Percentiles rank a stretch among this genome's conserved stretches.
Conservation (phyloP, 2,797 vertebrate genomes). For the Florisuga fusca region DNA sequence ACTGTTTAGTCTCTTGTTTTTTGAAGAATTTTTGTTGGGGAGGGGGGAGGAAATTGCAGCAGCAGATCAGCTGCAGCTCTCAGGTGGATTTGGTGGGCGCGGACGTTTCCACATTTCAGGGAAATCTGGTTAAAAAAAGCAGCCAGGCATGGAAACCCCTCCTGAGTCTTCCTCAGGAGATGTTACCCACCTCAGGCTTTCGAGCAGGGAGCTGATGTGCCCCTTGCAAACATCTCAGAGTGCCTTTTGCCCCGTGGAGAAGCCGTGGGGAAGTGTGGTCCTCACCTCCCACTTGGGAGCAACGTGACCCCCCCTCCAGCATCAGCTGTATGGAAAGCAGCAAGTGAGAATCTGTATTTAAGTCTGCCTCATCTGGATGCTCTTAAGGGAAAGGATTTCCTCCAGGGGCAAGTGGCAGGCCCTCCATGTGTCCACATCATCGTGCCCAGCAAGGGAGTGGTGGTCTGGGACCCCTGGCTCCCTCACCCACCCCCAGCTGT, state of each 20-base stretch:
- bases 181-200: rapidly evolving
- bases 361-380: not conserved
- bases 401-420: not conserved
- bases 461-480: not conserved
- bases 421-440: rapidly evolving
- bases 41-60: not conserved
- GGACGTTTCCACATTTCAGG: not conserved
- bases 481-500: rapidly evolving
- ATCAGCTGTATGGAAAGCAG: rapidly evolving
- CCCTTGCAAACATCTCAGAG: not conserved
- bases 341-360: rapidly evolving
- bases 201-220: rapidly evolving
- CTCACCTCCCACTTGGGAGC: rapidly evolving
- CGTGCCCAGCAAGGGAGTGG: not conserved
- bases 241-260: not conserved
- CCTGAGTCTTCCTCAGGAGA: not conserved
- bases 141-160: not conserved
- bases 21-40: not conserved
- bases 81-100: rapidly evolving
- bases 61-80: not conserved
- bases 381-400: not conserved
- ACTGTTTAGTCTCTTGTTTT: not conserved
- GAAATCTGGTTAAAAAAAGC: not conserved
- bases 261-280: rapidly evolving
- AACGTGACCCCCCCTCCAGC: rapidly evolving